These are phyloP conservation scores for Ennomos quercinarius DNA, from an alignment of 2,888 invertebrate species.

Conservation along the genomic window DNA sequence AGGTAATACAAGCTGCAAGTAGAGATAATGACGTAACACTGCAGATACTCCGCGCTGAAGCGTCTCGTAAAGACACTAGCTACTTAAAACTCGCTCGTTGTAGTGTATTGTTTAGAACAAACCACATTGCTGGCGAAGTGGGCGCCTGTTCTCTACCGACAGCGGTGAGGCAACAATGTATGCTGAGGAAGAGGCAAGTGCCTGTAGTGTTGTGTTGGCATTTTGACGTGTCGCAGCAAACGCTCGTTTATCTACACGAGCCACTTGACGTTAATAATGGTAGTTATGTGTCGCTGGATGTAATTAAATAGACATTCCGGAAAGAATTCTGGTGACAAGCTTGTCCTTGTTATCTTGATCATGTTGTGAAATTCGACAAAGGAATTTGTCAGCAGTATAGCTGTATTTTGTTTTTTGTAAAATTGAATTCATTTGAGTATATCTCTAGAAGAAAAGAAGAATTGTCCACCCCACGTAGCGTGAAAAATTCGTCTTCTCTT, in stretches of 20 bases:
- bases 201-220: conserved; percentile 27
- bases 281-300: conserved; percentile 53
- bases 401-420: too few relatives aligned
- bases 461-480: too few relatives aligned
- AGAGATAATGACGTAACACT: conserved; percentile 37
- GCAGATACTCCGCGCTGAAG: conserved; percentile 34
- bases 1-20: conserved; percentile 38
- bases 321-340: background rate
- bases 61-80: conserved; percentile 52
- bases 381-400: too few relatives aligned
- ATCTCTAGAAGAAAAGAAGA: too few relatives aligned
- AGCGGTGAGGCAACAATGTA: conserved; percentile 56
- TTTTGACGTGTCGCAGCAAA: conserved; percentile 42
- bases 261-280: conserved; percentile 60
- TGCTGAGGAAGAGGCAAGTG: conserved; percentile 40
- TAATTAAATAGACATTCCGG: conserved; percentile 47
- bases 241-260: conserved; percentile 54
- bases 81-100: conserved; percentile 48
- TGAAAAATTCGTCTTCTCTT: too few relatives aligned
- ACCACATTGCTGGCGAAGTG: conserved; percentile 60
- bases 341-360: background rate
- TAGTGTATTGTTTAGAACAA: conserved; percentile 59
- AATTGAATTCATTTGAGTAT: too few relatives aligned
- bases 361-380: background rate
- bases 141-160: conserved; percentile 44